phyloP scores from a whole-genome alignment of 1,140 invertebrate genomes.

The Palaemon carinicauda region DNA sequence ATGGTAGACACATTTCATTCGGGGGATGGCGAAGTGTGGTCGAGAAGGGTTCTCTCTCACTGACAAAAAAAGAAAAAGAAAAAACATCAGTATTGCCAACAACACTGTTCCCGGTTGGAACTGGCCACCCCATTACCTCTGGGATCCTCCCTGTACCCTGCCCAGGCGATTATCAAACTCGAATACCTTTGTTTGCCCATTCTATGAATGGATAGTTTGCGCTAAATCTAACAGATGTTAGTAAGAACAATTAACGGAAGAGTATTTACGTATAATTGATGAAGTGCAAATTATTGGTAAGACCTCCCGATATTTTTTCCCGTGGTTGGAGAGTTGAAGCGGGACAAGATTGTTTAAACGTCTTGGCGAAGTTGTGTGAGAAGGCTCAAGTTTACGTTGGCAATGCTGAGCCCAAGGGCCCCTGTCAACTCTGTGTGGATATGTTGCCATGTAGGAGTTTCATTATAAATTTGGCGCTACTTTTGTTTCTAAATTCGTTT shows the following conservation, averaged over 20 bases:
- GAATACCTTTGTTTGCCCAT: slow-evolving; percentile 8
- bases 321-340: too few species aligned
- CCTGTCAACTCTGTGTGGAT: slow-evolving; percentile 5
- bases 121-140: background rate
- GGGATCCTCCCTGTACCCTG: background rate
- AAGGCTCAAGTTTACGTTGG: slow-evolving; percentile 16
- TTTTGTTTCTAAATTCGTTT: background rate
- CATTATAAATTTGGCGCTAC: background rate
- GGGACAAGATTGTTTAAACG: background rate
- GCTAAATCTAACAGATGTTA: too few species aligned
- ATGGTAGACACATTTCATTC: too few species aligned
- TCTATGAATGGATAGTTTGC: background rate
- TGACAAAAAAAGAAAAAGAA: background rate
- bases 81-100: background rate
- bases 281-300: too few species aligned
- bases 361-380: slow-evolving; percentile 1
- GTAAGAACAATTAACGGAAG: too few species aligned
- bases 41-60: too few species aligned
- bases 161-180: background rate
- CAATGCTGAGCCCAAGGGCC: slow-evolving; percentile 25
- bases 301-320: too few species aligned
- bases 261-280: too few species aligned
- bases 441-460: background rate
- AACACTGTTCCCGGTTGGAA: background rate
- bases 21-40: too few species aligned